Evolutionary conservation across 2,113 vertebrate genomes (phyloP), one percentile per base, ranked within the genome.

Genomic region (Carassius auratus): DNA sequence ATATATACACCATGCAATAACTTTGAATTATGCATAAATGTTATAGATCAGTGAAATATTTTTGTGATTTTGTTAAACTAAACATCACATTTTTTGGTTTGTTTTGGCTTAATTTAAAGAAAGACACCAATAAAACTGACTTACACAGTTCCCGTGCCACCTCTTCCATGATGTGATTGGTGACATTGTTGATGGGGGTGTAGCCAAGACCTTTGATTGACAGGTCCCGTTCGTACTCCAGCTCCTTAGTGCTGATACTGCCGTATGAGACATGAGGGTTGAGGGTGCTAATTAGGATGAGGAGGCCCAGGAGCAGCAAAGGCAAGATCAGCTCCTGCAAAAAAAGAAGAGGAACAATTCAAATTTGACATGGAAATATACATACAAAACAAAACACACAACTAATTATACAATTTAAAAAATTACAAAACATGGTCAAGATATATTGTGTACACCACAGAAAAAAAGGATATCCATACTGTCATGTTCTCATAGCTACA

Each of bases 91-190:
- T 30, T 30, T 30, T 30, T 30, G 30, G 30, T 30, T 30, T 30
- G 30, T 30, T 30, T 30, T 30, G 30, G 30, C 2, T 30, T 30
- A 30, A 30, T 30, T 30, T 30, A 30, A 76, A 45, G 57, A 45
- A 45, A 83, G 7, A 38, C 17, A 69, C 42, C 42, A 12, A 61
- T 50, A 1, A 68, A 9, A 12, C 62, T 8, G 14, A 91, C 94
- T 92, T 83, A 95, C 94, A 87, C 89, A 95, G 90, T 26, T 89
- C 83, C 0, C 89, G 91, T 12, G 94, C 94, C 88, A 96, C 95
- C 87, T 94, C 95, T 0, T 91, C 94, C 96, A 98, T 97, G 23
- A 97, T 95, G 52, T 52, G 86, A 80, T 57, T 94, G 86, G 96
- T 95, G 91, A 92, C 15, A 87, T 89, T 92, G 1, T 91, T 96